Conservation (phyloP, 2,113 vertebrate species). For the Hippocampus zosterae region DNA sequence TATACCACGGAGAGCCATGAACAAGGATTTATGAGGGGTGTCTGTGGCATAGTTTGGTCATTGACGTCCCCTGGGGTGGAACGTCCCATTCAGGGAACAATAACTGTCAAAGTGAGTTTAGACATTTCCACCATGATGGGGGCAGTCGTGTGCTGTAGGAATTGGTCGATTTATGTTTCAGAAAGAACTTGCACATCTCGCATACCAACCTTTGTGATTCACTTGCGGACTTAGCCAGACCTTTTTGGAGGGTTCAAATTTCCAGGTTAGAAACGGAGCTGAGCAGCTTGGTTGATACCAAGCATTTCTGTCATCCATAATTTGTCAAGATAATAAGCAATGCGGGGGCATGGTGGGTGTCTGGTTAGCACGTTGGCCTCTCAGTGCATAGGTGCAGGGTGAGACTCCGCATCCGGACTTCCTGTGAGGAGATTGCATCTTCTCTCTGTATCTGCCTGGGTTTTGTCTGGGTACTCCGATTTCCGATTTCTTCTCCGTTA, state of each 20-base stretch:
- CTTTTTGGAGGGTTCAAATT: not conserved
- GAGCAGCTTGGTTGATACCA: not conserved
- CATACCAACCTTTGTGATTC: not conserved
- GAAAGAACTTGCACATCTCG: conserved; percentile 5
- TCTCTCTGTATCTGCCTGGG: too few relatives aligned
- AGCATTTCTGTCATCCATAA: too few relatives aligned
- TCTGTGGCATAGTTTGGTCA: conserved; percentile 50
- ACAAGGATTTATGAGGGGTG: conserved; percentile 56
- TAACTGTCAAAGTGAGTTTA: conserved; percentile 43
- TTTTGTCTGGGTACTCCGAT: too few relatives aligned
- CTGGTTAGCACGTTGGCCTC: too few relatives aligned
- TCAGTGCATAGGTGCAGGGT: too few relatives aligned
- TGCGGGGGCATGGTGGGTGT: too few relatives aligned
- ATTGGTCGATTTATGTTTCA: conserved; percentile 32
- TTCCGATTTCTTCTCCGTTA: too few relatives aligned
- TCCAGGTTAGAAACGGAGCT: not conserved
- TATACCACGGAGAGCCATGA: conserved; percentile 49
- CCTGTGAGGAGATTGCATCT: too few relatives aligned
- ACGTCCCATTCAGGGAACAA: conserved; percentile 45
- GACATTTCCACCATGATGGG: conserved; percentile 32
- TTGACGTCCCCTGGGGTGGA: conserved; percentile 46
- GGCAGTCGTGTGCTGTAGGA: conserved; percentile 26
- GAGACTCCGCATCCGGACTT: too few relatives aligned
- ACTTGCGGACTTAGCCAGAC: not conserved
- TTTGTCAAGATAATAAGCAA: too few relatives aligned